Evolutionary conservation across 1,140 invertebrate species (phyloP), one percentile per base, ranked within the genome.

Genomic region (Neodiprion virginianus): DNA sequence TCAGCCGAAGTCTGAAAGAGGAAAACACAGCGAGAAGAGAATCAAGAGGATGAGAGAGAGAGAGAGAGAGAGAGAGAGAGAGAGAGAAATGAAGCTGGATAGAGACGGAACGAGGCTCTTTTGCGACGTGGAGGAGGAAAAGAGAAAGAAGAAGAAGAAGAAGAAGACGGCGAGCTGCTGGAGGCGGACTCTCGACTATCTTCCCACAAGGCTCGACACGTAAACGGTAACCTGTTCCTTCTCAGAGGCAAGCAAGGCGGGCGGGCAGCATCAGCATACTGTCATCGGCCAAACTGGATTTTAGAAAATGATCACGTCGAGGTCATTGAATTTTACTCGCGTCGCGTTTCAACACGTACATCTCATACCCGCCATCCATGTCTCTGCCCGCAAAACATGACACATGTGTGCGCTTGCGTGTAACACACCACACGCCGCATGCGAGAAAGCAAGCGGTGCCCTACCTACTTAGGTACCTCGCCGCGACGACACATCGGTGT

Each of bases 271-370:
- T 61, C 53, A 61, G 53, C 53, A 61, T 61, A 61, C 53, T 61
- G 53, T 61, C 53, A 61, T 61, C 53, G 8, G 53, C 53, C 53
- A 61, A 61, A 61, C 53, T 61, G 53, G 53, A 61, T 61, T 61
- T 61, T 61, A 61, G 53, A 61, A 61, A 61, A 61, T 61, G 11
- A 61, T 61, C 53, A 17, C 53, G 53, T 14, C 53, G 53, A 61
- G 53, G 53, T 61, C 53, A 61, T 61, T 61, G 53, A 61, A 61
- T 61, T 61, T 61, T 61, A 61, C 53, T 61, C 53, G 53, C n/a
- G 53, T 61, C 53, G 53, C 53, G 28, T 40, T 40, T 40, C 28
- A 40, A 40, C 28, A 40, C 28, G 28, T 40, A 40, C 28, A 3
- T 40, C 28, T 40, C 28, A 40, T 40, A 40, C 28, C 28, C 5